Base-by-base conservation (phyloP, 1,140 invertebrate genomes). In the Cydia fagiglandana region DNA sequence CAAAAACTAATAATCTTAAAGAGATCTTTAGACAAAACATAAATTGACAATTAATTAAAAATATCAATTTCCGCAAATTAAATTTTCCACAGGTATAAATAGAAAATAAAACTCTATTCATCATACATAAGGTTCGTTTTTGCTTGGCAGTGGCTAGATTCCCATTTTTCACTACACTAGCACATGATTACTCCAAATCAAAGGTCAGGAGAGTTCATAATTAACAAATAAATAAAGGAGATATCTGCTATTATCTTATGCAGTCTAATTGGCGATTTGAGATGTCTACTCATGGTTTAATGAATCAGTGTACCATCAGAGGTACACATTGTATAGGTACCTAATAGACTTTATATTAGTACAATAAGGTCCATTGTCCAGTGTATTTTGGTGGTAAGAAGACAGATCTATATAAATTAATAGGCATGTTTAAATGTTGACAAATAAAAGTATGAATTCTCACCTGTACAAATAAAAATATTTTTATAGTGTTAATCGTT, bases 141-240 rank as follows among this genome's bases (percentile, higher is more conserved):
- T 61, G 56, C 56, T 61, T 24, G n/a, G 4, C 50, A 17, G 50
- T 2, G 4, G n/a, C n/a, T 17, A n/a, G 56, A 61, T 24, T 17
- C 2, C 12, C 4, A n/a, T 70, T 45, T 70, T 41, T 70, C 66
- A 70, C 66, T 70, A n/a, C 13, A 7, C 15, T 17, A 41, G 6
- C 66, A 70, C 66, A 70, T 70, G 66, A 70, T 45, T 4, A 12
- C n/a, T 4, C 28, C 64, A 68, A 70, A 70, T 38, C 66, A 70
- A 70, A 70, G 66, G 66, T 70, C 66, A 41, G 38, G 34, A 70
- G 64, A 38, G 66, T 70, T 70, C 66, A 70, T 70, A 70, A 41
- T 38, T 70, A 17, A 70, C 20, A 64, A 68, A 38, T 38, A 70
- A 41, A 70, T 24, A 70, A 17, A 41, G 45, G 15, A 38, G 15